Evolutionary conservation across 2,888 invertebrate genomes (phyloP), one percentile per base, ranked within the genome.

Genomic region (Drosophila mercatorum): DNA sequence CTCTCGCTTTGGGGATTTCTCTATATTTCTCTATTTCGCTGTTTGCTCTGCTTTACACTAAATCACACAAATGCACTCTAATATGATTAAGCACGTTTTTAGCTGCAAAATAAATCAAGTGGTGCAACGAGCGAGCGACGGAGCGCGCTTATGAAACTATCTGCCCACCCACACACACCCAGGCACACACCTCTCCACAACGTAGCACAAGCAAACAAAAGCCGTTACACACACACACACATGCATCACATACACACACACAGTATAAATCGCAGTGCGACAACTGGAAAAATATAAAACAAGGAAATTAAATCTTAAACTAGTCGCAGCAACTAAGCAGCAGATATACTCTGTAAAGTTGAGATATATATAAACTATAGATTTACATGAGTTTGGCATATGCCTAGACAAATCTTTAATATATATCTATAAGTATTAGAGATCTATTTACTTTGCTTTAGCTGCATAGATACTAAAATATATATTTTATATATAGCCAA

Each of bases 31-130:
- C 53, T 41, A 53, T 52, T 66, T 72, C 56, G 69, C 62, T 60
- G 65, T 55, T 84, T 75, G 64, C 61, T 63, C 58, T 58, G 68
- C 62, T 76, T 75, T 58, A 68, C 67, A 81, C 76, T 89, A 89
- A 84, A 84, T 84, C 84, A 89, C 82, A 87, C 70, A 89, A 88
- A 88, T 87, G 88, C 90, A 90, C 89, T 89, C 83, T 90, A 83
- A 90, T 90, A 89, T 89, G 89, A 89, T 89, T 88, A 90, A 91
- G 89, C 90, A 91, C 89, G 89, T 91, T 89, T 88, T 82, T 83
- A 89, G 85, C 90, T 82, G 69, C 58, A 74, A 89, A 81, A 89
- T 89, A 91, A 89, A 89, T 89, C 89, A 89, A 88, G 75, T 81
- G 83, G 71, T 82, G 89, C 71, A 75, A 59, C 60, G 62, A 83